A percentile compares a stretch with the other conserved stretches of the same genome.
Conservation (phyloP, 2,113 vertebrate species). For the Dipodomys spectabilis region DNA sequence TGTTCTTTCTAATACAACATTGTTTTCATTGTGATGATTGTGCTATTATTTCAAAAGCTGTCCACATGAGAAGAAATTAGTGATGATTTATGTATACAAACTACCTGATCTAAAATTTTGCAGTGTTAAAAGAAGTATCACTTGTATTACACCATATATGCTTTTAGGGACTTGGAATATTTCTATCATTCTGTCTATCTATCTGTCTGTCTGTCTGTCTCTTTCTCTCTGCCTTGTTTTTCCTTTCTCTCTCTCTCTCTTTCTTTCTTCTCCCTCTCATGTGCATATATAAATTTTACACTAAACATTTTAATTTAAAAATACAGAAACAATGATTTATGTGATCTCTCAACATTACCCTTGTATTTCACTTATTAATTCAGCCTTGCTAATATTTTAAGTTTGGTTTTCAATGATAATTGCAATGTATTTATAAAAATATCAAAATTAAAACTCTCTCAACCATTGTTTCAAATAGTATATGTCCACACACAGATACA, state of each 20-base stretch:
- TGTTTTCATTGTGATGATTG: not conserved
- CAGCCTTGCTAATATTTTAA: too few relatives aligned
- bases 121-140: not conserved
- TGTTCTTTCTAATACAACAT: not conserved
- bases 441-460: too few relatives aligned
- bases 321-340: too few relatives aligned
- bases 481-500: not conserved
- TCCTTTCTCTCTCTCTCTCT: too few relatives aligned
- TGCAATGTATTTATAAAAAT: too few relatives aligned
- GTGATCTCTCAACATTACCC: too few relatives aligned
- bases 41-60: not conserved
- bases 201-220: too few relatives aligned
- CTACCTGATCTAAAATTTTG: not conserved
- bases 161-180: not conserved
- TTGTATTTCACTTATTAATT: too few relatives aligned
- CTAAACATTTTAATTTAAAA: too few relatives aligned
- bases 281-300: not conserved
- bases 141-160: not conserved
- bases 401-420: too few relatives aligned
- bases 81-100: not conserved
- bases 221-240: too few relatives aligned
- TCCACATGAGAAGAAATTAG: not conserved
- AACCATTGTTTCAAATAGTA: not conserved
- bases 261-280: not conserved
- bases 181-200: not conserved